A percentile compares a stretch with the other conserved stretches of the same genome.
Evolutionary conservation across 2,888 invertebrate species (phyloP).

Genomic region (Aricia artaxerxes): DNA sequence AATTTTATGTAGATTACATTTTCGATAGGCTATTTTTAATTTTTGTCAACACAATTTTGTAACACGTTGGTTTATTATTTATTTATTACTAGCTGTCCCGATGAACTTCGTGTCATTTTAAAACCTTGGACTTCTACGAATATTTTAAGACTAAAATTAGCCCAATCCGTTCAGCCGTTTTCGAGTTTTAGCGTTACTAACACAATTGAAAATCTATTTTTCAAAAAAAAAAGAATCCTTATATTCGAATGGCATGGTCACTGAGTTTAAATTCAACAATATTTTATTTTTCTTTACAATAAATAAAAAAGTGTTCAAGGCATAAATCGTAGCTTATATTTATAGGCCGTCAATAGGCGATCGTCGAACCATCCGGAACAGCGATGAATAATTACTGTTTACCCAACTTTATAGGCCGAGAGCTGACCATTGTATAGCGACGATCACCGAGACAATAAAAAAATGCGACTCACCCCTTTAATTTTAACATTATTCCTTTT

Average conservation of each 20-base stretch:
- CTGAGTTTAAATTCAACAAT: background rate
- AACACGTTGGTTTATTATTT: background rate
- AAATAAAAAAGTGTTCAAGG: conserved; percentile 1
- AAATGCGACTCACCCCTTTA: background rate
- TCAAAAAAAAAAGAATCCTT: background rate
- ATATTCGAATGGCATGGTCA: background rate
- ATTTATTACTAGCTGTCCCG: too few relatives aligned
- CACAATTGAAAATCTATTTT: too few relatives aligned
- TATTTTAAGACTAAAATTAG: too few relatives aligned
- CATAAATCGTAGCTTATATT: conserved; percentile 29
- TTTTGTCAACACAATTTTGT: background rate
- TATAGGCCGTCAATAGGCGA: conserved; percentile 33
- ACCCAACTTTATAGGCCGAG: conserved; percentile 59
- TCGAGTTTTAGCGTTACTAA: too few relatives aligned
- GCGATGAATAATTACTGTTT: conserved; percentile 54
- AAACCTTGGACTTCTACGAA: too few relatives aligned
- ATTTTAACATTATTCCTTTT: conserved; percentile 1
- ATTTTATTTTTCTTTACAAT: conserved; percentile 6
- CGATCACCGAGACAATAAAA: background rate
- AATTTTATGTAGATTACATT: conserved; percentile 8
- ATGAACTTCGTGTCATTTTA: too few relatives aligned
- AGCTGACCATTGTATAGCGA: conserved; percentile 62
- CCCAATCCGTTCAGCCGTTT: too few relatives aligned
- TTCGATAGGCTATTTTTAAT: background rate
- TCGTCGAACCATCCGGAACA: conserved; percentile 39